Base-by-base conservation (phyloP, 2,888 invertebrate species). In the Habrosyne pyritoides region DNA sequence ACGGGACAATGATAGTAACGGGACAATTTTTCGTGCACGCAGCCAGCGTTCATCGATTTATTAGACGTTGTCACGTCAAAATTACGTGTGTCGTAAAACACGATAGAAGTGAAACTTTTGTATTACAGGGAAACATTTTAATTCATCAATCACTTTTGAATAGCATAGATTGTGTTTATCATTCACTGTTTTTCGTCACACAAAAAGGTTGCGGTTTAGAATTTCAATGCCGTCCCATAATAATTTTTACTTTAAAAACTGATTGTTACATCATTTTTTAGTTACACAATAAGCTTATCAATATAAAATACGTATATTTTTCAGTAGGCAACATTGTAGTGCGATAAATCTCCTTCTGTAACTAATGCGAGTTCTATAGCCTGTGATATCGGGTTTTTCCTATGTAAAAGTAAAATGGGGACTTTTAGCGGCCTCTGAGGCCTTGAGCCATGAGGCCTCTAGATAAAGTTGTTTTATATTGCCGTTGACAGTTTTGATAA, bases 361-460 rank as follows among this genome's bases (percentile, higher is more conserved):
- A 42, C 42, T 42, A 42, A 42, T 42, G 42, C 42, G 42, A 42
- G 42, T 42, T 42, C 42, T 18, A 42, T 42, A 42, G 18, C 18
- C 18, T 18, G 18, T 42, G 42, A 7, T 42, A 42, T 42, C 18
- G 42, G 42, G 6, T 42, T 42, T 36, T 42, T 42, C 18, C 42
- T 42, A 42, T 42, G 8, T 42, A 18, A 7, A 42, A 42, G 42
- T 42, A 42, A 18, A 42, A 42, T 42, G 18, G 42, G 42, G 18
- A 42, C 18, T 18, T 42, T 42, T 18, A 18, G 42, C 12, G 36
- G 14, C 14, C 33, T 36, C 1, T n/a, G 33, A 14, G 36, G 36
- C 42, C 14, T 42, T 6, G 6, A 42, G 8, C 42, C 18, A 6
- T 42, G 0, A 18, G 42, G 14, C 42, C 42, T 18, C 42, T 42